These are phyloP conservation scores for Caenorhabditis becei DNA, from an alignment of 2,888 invertebrate species.

Conservation along the genomic window DNA sequence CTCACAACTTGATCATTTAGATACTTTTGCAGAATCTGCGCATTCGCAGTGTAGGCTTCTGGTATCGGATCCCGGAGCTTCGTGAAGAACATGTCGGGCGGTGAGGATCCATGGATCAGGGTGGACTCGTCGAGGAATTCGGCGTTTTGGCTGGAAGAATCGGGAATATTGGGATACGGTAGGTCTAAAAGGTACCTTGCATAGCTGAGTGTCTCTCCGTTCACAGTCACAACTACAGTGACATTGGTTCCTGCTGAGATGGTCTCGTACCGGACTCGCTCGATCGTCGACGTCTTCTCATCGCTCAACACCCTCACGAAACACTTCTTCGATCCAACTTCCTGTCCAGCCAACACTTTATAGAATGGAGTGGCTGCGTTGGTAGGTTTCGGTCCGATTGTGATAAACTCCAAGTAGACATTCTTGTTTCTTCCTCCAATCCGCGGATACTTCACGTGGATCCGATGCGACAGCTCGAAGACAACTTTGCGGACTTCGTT, in stretches of 20 bases:
- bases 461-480: conserved; percentile 24
- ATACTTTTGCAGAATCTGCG: conserved; percentile 6
- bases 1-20: conserved; percentile 44
- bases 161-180: neutral
- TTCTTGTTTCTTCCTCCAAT: conserved; percentile 20
- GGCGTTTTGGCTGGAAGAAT: conserved; percentile 28
- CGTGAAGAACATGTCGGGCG: conserved; percentile 36
- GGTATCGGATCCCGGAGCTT: conserved; percentile 17
- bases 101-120: neutral
- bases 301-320: conserved; percentile 25
- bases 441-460: neutral
- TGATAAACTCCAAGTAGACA: conserved; percentile 37
- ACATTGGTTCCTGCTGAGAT: neutral
- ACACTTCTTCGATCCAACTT: conserved; percentile 12
- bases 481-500: conserved; percentile 27
- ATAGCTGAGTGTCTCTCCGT: neutral
- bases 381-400: neutral
- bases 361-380: neutral
- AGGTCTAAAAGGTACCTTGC: neutral
- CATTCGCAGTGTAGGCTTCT: neutral
- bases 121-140: conserved; percentile 27
- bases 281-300: neutral
- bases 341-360: conserved; percentile 21
- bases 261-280: neutral
- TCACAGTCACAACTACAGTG: conserved; percentile 21